These are phyloP conservation scores for Galagoides demidoff DNA, from an alignment of 2,797 vertebrate genomes.

Conservation along the genomic window DNA sequence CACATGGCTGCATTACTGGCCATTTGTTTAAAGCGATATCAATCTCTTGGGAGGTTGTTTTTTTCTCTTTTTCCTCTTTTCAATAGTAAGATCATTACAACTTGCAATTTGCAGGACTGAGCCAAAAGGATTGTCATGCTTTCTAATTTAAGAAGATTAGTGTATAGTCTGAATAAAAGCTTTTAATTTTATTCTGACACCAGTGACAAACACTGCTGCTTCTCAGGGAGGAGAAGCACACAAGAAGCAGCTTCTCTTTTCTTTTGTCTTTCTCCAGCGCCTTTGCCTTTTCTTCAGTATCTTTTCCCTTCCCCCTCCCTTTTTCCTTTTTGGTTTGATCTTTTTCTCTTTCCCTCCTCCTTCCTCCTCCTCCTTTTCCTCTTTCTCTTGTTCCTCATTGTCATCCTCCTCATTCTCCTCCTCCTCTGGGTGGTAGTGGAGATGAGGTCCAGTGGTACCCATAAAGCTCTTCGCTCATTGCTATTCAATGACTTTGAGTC, in stretches of 20 bases:
- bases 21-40: slow-evolving; percentile 42
- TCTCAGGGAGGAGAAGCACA: not conserved
- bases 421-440: not conserved
- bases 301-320: not conserved
- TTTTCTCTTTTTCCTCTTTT: not conserved
- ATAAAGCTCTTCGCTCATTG: not conserved
- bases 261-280: not conserved
- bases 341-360: no score
- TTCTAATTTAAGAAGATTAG: slow-evolving; percentile 73
- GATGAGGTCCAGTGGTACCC: not conserved
- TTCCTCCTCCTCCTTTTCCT: not conserved
- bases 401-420: accelerated
- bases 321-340: not conserved
- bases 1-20: not conserved
- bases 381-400: no score
- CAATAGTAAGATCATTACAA: slow-evolving; percentile 69
- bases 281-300: not conserved
- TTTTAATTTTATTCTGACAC: slow-evolving; percentile 40
- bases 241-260: not conserved
- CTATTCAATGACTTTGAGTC: not conserved
- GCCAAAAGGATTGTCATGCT: slow-evolving; percentile 54
- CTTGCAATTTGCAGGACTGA: slow-evolving; percentile 61
- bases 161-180: slow-evolving; percentile 26
- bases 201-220: slow-evolving; percentile 18
- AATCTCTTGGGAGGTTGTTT: slow-evolving; percentile 67